Percentiles rank a stretch among this genome's conserved stretches.
Conservation (phyloP, 2,113 vertebrate species). For the Trematocara stigmaticum region DNA sequence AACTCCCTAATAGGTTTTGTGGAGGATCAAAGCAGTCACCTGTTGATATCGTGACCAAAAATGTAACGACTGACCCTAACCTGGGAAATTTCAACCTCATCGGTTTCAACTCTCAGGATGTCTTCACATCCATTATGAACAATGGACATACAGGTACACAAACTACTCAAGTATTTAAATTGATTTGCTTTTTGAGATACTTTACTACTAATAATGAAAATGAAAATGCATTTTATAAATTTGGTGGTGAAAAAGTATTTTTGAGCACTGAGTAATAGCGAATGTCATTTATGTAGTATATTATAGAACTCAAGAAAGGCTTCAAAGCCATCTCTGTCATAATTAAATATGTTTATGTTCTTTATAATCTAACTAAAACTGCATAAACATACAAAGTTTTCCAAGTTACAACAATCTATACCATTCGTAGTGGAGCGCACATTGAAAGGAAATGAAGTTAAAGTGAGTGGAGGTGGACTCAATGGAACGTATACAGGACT, state of each 20-base stretch:
- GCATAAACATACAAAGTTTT: neutral
- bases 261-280: neutral
- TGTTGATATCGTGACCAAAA: conserved; percentile 20
- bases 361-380: neutral
- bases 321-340: neutral
- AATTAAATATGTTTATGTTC: neutral
- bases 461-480: conserved; percentile 65
- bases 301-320: neutral
- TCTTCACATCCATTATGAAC: conserved; percentile 6
- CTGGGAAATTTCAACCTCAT: conserved; percentile 30
- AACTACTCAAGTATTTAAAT: neutral
- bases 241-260: neutral
- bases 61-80: neutral
- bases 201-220: neutral
- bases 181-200: neutral
- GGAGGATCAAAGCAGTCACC: conserved; percentile 49
- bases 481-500: conserved; percentile 29
- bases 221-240: neutral
- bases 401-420: neutral
- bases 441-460: conserved; percentile 1
- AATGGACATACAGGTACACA: conserved; percentile 55
- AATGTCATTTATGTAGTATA: neutral
- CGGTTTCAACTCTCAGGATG: conserved; percentile 24
- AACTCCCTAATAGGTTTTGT: neutral
- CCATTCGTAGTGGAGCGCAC: conserved; percentile 29